Evolutionary conservation across 2,113 vertebrate species (phyloP).

Genomic region (Pedionomus torquatus): DNA sequence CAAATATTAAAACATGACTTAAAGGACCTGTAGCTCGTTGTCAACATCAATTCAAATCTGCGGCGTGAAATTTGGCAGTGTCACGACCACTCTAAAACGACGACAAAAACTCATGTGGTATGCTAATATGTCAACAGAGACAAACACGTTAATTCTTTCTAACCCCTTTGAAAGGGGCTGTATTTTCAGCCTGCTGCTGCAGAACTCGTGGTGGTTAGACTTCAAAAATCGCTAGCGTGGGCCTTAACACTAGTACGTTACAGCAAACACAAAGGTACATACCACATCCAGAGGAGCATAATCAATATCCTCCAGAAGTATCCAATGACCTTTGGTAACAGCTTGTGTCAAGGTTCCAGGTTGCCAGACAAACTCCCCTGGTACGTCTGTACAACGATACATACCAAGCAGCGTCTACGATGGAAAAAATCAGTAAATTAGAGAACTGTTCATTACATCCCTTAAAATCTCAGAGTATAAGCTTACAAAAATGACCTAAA

Average conservation of each 20-base stretch:
- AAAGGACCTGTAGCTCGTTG: background rate
- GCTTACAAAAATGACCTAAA: background rate
- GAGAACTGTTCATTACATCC: background rate
- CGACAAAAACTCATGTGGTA: background rate
- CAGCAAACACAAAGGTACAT: slow-evolving; percentile 14
- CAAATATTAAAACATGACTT: background rate
- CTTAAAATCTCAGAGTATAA: background rate
- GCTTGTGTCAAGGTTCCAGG: slow-evolving; percentile 93
- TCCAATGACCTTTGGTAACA: slow-evolving; percentile 90
- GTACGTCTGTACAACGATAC: slow-evolving; percentile 95
- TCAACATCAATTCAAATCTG: background rate
- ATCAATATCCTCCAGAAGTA: slow-evolving; percentile 96
- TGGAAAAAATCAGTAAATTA: background rate
- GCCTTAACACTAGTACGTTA: background rate
- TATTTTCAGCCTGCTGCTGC: background rate
- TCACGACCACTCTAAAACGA: background rate
- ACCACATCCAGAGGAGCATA: slow-evolving; percentile 97
- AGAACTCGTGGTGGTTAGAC: background rate
- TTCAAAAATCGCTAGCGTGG: background rate
- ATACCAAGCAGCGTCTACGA: slow-evolving; percentile 90
- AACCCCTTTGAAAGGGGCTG: background rate
- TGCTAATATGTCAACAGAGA: accelerated
- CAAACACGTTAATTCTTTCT: background rate
- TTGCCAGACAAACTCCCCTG: slow-evolving; percentile 97
- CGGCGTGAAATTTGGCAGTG: background rate